phyloP scores from a whole-genome alignment of 2,113 vertebrate species.

The Emberiza fucata region DNA sequence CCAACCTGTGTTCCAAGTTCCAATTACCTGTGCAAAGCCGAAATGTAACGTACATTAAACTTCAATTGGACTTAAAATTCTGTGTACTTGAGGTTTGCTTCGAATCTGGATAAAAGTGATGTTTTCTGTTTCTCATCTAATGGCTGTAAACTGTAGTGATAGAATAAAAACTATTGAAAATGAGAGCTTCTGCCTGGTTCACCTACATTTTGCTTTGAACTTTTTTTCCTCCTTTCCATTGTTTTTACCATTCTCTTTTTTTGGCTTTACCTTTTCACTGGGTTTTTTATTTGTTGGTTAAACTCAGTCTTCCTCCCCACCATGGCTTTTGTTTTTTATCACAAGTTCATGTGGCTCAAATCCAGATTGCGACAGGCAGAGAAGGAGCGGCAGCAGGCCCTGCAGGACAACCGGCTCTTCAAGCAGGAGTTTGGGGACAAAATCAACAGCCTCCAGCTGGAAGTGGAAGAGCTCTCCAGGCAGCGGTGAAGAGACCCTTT shows the following conservation, averaged over 20 bases:
- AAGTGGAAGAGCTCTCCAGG: slow-evolving; percentile 86
- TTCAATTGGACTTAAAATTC: slow-evolving; percentile 50
- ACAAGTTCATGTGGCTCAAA: slow-evolving; percentile 91
- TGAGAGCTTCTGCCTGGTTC: slow-evolving; percentile 80
- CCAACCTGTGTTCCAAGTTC: slow-evolving; percentile 46
- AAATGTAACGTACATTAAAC: slow-evolving; percentile 58
- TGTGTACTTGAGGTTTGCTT: slow-evolving; percentile 75
- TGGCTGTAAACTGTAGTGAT: slow-evolving; percentile 94
- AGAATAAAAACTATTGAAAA: slow-evolving; percentile 89
- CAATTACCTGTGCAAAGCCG: slow-evolving; percentile 54
- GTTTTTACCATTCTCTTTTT: slow-evolving; percentile 18
- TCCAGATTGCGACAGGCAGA: slow-evolving; percentile 93
- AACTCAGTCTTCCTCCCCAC: slow-evolving; percentile 74
- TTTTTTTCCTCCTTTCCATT: slow-evolving; percentile 19
- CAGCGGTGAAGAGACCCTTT: slow-evolving; percentile 81
- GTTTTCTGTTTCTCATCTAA: slow-evolving; percentile 87
- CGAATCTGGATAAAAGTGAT: slow-evolving; percentile 71
- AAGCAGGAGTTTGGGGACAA: slow-evolving; percentile 98
- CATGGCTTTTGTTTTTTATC: slow-evolving; percentile 86
- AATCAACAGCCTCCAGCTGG: slow-evolving; percentile 90
- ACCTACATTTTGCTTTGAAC: slow-evolving; percentile 71
- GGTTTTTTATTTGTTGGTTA: slow-evolving; percentile 65
- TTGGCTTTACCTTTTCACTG: slow-evolving; percentile 55
- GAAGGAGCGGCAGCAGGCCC: slow-evolving; percentile 81
- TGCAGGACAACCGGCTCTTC: slow-evolving; percentile 93